Evolutionary conservation across 2,113 vertebrate genomes (phyloP).

Genomic region (Cyprinodon variegatus): DNA sequence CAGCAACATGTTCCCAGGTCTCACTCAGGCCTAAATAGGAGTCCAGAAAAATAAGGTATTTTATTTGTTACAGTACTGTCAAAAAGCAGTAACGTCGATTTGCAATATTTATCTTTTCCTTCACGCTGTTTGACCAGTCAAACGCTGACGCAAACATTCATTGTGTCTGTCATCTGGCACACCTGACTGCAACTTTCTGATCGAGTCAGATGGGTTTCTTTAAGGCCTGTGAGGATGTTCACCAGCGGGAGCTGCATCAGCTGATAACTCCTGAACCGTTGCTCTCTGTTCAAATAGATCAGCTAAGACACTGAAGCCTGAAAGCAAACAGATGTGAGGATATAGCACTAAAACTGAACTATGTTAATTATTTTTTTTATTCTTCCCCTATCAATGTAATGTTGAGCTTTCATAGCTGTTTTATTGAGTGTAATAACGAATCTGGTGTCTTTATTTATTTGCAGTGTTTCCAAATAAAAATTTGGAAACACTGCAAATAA

Average conservation of each 20-base stretch:
- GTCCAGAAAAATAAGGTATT: background rate
- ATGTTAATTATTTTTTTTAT: background rate
- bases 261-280: background rate
- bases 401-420: background rate
- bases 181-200: background rate
- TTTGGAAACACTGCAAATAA: too few relatives aligned
- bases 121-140: background rate
- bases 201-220: background rate
- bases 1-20: background rate
- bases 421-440: too few relatives aligned
- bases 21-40: background rate
- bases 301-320: background rate
- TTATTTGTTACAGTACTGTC: background rate
- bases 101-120: background rate
- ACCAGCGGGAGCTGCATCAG: background rate
- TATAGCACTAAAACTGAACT: background rate
- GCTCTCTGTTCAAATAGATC: background rate
- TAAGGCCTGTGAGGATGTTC: background rate
- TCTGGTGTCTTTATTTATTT: too few relatives aligned
- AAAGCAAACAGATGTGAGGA: background rate
- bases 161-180: background rate
- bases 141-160: background rate
- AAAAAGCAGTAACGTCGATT: background rate
- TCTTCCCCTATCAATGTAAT: background rate
- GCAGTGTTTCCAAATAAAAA: too few relatives aligned